phyloP scores from a whole-genome alignment of 2,113 vertebrate species.

The Myrmecobius fasciatus region DNA sequence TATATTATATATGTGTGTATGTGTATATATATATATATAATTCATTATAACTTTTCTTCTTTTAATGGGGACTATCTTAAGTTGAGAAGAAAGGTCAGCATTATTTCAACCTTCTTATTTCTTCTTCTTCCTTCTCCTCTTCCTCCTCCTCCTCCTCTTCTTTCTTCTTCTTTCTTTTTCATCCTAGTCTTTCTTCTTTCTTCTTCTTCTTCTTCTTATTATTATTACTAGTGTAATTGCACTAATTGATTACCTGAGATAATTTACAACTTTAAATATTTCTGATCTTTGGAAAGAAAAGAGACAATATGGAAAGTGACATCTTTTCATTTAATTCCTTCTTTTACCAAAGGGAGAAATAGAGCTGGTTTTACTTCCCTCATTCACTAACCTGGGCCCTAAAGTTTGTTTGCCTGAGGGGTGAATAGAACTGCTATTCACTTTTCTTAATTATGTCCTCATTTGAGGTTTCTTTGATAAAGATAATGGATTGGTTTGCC shows the following conservation, averaged over 20 bases:
- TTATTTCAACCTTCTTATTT: background rate
- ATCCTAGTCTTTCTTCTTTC: too few species aligned
- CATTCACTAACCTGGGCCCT: background rate
- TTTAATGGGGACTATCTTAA: background rate
- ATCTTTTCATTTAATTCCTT: background rate
- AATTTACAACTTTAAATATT: background rate
- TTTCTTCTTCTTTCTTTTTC: too few species aligned
- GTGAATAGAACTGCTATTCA: background rate
- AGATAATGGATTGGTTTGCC: too few species aligned
- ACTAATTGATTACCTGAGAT: background rate
- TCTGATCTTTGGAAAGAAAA: background rate
- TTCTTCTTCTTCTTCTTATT: too few species aligned
- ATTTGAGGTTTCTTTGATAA: too few species aligned
- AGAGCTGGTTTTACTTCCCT: background rate
- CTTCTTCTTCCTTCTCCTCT: too few species aligned
- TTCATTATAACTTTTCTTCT: background rate
- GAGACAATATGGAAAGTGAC: background rate
- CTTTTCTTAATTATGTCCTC: too few species aligned
- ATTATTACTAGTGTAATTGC: background rate
- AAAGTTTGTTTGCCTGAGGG: background rate
- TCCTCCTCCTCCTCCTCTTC: too few species aligned
- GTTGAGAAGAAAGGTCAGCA: background rate
- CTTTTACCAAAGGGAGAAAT: background rate
- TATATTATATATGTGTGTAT: too few species aligned
- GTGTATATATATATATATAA: background rate